These are phyloP conservation scores for Struthio camelus DNA, from an alignment of 2,113 vertebrate species.

Conservation along the genomic window DNA sequence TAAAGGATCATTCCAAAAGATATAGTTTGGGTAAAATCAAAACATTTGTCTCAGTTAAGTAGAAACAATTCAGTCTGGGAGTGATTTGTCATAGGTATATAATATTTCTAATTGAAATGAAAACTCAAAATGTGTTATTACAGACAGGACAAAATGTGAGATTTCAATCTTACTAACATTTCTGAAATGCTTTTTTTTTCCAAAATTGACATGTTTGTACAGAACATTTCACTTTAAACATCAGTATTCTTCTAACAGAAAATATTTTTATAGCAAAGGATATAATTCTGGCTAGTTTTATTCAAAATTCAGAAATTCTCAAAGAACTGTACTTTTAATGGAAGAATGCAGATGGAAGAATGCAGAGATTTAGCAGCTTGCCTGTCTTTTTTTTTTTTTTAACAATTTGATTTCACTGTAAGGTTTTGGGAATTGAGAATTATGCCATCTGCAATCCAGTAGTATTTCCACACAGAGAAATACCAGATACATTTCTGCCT, in stretches of 20 bases:
- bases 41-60: not conserved
- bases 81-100: not conserved
- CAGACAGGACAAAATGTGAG: not conserved
- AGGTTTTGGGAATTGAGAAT: not conserved
- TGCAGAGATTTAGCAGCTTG: not conserved
- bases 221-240: not conserved
- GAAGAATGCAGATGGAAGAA: not conserved
- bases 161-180: not conserved
- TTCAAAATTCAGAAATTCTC: not conserved
- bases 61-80: not conserved
- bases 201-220: not conserved
- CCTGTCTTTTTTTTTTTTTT: not conserved
- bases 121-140: not conserved
- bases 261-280: not conserved
- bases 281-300: not conserved
- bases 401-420: not conserved
- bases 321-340: not conserved
- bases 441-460: slow-evolving; percentile 5
- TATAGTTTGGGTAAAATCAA: not conserved
- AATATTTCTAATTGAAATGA: not conserved
- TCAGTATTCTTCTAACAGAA: not conserved
- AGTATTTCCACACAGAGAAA: not conserved
- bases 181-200: not conserved
- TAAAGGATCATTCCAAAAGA: not conserved
- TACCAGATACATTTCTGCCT: not conserved